phyloP scores from a whole-genome alignment of 2,113 vertebrate species.

The Pleuronectes platessa region DNA sequence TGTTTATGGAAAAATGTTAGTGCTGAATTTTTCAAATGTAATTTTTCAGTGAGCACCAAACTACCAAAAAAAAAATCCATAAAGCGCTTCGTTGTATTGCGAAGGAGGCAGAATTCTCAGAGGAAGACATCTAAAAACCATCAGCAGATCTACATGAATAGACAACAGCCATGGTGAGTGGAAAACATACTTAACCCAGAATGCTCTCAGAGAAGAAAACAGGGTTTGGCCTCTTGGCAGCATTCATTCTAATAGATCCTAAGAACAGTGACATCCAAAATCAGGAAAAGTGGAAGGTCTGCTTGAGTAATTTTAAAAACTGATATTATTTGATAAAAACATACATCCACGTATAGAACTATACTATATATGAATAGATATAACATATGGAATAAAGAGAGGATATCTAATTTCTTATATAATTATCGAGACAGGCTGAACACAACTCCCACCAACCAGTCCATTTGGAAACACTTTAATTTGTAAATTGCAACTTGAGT shows the following conservation, averaged over 20 bases:
- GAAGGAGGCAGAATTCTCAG: not conserved
- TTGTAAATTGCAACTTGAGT: not conserved
- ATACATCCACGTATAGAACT: not conserved
- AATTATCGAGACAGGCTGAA: too few species aligned
- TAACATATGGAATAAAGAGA: too few species aligned
- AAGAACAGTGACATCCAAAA: not conserved
- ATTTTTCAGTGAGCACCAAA: constrained; percentile 1
- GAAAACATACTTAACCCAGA: not conserved
- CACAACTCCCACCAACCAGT: too few species aligned
- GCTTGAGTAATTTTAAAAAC: not conserved
- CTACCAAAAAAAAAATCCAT: constrained; percentile 8
- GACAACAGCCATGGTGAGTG: not conserved
- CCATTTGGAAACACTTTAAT: not conserved
- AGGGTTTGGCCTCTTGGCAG: too few species aligned
- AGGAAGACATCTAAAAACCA: not conserved
- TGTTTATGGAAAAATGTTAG: constrained; percentile 6
- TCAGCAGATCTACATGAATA: not conserved
- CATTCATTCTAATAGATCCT: not conserved
- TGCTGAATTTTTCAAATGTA: constrained; percentile 18
- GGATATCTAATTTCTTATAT: too few species aligned
- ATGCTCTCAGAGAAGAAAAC: not conserved
- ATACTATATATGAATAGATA: not conserved
- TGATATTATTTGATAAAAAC: not conserved
- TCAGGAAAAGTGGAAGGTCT: not conserved
- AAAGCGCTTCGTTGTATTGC: not conserved